Evolutionary conservation across 2,888 invertebrate species (phyloP).

Genomic region (Oxytorus armatus): DNA sequence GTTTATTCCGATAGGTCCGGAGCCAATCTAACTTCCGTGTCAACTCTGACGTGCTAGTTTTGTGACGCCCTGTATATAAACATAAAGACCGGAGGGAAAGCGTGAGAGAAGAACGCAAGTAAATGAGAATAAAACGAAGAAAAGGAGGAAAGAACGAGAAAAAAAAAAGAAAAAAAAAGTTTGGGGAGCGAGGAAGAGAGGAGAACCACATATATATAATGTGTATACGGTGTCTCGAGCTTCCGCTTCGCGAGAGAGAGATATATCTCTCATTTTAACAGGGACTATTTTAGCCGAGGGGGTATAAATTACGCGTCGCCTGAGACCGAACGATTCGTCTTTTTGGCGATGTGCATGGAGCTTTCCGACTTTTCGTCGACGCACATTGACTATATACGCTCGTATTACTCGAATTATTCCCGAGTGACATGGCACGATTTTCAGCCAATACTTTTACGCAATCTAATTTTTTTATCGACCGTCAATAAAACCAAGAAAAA

Average conservation of each 20-base stretch:
- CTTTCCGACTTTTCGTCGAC: conserved; percentile 67
- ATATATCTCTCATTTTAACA: conserved; percentile 73
- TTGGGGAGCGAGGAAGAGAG: conserved; percentile 63
- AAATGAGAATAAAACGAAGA: conserved; percentile 38
- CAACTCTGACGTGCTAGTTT: no score
- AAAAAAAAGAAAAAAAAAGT: conserved; percentile 60
- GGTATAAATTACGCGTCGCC: conserved; percentile 75
- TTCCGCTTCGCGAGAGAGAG: conserved; percentile 52
- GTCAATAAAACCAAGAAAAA: not conserved
- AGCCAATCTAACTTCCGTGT: no score
- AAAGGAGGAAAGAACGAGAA: conserved; percentile 38
- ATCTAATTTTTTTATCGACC: not conserved
- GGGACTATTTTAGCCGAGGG: conserved; percentile 75
- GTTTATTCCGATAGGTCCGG: no score
- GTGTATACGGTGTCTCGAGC: conserved; percentile 49
- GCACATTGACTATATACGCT: conserved; percentile 11
- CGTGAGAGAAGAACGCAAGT: conserved; percentile 43
- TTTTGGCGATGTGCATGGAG: conserved; percentile 66
- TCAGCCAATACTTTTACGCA: not conserved
- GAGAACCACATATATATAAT: conserved; percentile 38
- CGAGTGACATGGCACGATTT: not conserved
- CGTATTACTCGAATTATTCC: not conserved
- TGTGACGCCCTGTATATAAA: no score
- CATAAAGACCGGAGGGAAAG: conserved; percentile 33
- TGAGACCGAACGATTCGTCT: conserved; percentile 70